phyloP scores from a whole-genome alignment of 2,888 invertebrate genomes.

The Synergus gifuensis region DNA sequence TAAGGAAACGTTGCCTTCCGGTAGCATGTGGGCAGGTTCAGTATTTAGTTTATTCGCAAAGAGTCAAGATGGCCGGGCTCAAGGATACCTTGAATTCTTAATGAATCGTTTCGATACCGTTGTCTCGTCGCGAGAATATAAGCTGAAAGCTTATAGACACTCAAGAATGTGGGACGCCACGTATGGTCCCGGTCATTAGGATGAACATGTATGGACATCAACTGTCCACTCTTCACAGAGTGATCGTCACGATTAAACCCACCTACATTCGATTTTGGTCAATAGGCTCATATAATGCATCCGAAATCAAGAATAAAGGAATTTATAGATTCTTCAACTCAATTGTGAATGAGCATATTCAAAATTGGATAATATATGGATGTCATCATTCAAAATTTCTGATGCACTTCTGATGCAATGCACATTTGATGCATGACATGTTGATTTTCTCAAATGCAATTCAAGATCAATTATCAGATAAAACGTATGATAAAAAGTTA shows the following conservation, averaged over 20 bases:
- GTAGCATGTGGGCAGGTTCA: not conserved
- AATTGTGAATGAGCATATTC: not conserved
- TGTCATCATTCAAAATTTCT: not conserved
- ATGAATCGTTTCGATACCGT: slow-evolving; percentile 45
- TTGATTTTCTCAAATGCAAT: no score
- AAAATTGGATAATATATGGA: no score
- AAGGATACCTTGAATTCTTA: slow-evolving; percentile 42
- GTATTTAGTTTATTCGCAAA: not conserved
- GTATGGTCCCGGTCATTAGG: slow-evolving; percentile 36
- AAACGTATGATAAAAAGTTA: no score
- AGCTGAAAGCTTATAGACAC: slow-evolving; percentile 32
- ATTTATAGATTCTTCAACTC: not conserved
- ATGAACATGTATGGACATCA: slow-evolving; percentile 30
- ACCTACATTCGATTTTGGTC: not conserved
- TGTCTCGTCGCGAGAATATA: slow-evolving; percentile 42
- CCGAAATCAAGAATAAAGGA: not conserved
- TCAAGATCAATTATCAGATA: no score
- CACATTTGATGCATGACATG: not conserved
- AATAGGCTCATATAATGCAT: not conserved
- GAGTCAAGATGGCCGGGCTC: slow-evolving; percentile 17
- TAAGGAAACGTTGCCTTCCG: slow-evolving; percentile 16
- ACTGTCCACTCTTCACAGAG: not conserved
- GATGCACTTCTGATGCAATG: not conserved
- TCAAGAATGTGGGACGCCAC: slow-evolving; percentile 42
- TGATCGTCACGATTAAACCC: slow-evolving; percentile 2